A percentile compares a stretch with the other conserved stretches of the same genome.
These are phyloP conservation scores for Peromyscus maniculatus DNA, from an alignment of 2,113 vertebrate species.

Conservation along the genomic window DNA sequence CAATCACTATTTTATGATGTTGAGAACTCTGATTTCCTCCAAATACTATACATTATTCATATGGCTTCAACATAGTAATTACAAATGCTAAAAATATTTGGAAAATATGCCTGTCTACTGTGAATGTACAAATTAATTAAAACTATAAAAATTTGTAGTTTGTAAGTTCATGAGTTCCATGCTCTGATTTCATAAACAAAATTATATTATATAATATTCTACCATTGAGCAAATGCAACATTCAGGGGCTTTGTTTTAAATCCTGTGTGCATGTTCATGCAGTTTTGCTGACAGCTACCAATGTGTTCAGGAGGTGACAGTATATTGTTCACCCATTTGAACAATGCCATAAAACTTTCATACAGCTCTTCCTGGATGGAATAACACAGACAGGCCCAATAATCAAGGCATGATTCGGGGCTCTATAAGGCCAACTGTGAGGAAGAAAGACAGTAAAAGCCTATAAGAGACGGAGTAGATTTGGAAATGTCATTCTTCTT, in stretches of 20 bases:
- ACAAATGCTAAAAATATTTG: background rate
- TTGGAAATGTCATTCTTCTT: background rate
- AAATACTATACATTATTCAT: background rate
- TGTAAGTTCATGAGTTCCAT: background rate
- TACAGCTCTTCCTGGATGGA: background rate
- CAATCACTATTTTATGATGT: background rate
- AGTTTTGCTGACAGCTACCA: background rate
- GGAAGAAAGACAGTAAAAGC: background rate
- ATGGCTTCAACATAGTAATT: background rate
- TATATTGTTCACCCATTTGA: background rate
- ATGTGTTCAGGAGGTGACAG: background rate
- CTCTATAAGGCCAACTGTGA: background rate
- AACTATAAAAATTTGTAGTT: background rate
- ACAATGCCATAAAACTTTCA: background rate
- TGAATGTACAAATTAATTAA: background rate
- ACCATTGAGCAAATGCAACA: background rate
- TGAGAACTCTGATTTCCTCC: background rate
- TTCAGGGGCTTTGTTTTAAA: background rate
- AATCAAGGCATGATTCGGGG: background rate
- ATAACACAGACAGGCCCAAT: background rate
- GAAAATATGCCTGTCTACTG: background rate
- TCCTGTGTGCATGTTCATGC: background rate
- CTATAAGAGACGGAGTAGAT: fast-evolving
- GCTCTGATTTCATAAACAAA: background rate
- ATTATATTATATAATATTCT: background rate